Percentiles rank a stretch among this genome's conserved stretches.
Evolutionary conservation across 2,797 vertebrate genomes (phyloP).

Genomic region (Myiotriccus ornatus): DNA sequence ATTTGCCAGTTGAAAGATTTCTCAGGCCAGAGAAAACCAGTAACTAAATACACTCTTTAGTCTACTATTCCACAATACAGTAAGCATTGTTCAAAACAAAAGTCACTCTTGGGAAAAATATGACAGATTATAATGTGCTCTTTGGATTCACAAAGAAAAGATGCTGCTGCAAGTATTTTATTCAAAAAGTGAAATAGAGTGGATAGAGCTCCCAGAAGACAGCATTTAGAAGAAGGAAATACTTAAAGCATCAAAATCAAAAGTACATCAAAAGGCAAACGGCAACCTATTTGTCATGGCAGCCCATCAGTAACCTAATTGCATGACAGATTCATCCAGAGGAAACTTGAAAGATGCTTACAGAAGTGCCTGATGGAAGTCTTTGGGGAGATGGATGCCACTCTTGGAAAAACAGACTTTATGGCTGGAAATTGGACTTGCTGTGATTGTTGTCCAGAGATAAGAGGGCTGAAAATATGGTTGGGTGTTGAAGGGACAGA

Average conservation of each 20-base stretch:
- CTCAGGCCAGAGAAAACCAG: neutral
- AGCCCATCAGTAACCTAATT: conserved; percentile 48
- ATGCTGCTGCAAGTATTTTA: neutral
- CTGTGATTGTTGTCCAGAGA: conserved; percentile 56
- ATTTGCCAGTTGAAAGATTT: neutral
- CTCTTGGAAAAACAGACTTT: conserved; percentile 57
- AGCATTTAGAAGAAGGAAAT: conserved; percentile 47
- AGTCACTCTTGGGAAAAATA: conserved; percentile 8
- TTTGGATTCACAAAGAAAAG: conserved; percentile 7
- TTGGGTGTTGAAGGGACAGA: conserved; percentile 49
- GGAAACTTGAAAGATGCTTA: conserved; percentile 58
- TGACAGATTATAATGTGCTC: neutral
- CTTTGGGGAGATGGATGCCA: conserved; percentile 60
- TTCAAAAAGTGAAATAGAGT: conserved; percentile 27
- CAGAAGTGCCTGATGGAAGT: conserved; percentile 26
- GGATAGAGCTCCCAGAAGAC: conserved; percentile 20
- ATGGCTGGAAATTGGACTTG: conserved; percentile 40
- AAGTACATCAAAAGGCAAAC: conserved; percentile 58
- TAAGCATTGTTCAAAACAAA: conserved; percentile 8
- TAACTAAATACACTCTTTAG: neutral
- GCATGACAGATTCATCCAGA: conserved; percentile 51
- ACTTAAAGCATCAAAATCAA: conserved; percentile 56
- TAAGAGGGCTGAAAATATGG: conserved; percentile 54
- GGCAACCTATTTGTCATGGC: conserved; percentile 26
- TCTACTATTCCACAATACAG: neutral